Conservation (phyloP, 35 echinoderm and acorn worm species). For the Lytechinus variegatus region DNA sequence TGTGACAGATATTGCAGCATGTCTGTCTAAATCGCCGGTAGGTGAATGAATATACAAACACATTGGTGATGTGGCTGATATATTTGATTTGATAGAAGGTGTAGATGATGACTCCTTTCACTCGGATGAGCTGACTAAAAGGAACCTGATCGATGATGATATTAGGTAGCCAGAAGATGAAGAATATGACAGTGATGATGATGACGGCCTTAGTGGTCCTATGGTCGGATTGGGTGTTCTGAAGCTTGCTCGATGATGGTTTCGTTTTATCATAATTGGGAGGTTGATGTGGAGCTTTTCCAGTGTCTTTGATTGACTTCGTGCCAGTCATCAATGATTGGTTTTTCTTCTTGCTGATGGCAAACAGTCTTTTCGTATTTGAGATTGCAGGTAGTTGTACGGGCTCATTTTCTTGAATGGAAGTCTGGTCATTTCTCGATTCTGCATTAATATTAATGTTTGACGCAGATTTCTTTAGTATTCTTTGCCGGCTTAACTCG, state of each 20-base stretch:
- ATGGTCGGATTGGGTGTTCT: not conserved
- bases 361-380: too few relatives aligned
- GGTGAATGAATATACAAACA: not conserved
- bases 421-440: too few relatives aligned
- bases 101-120: not conserved
- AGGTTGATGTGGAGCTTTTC: too few relatives aligned
- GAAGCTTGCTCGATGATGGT: not conserved
- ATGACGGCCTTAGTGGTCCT: not conserved
- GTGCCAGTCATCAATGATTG: too few relatives aligned
- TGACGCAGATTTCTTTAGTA: too few relatives aligned
- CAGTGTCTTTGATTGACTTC: too few relatives aligned
- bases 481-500: too few relatives aligned
- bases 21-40: not conserved
- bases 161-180: conserved; percentile 3
- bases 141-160: not conserved
- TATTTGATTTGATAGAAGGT: conserved; percentile 29
- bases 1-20: not conserved
- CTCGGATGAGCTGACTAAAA: not conserved
- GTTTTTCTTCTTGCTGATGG: too few relatives aligned
- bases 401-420: too few relatives aligned
- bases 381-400: too few relatives aligned
- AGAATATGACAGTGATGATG: conserved; percentile 16
- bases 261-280: too few relatives aligned
- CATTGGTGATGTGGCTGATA: conserved; percentile 18
- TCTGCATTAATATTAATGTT: too few relatives aligned